phyloP scores from a whole-genome alignment of 2,888 invertebrate species.

The Cerastoderma edule region DNA sequence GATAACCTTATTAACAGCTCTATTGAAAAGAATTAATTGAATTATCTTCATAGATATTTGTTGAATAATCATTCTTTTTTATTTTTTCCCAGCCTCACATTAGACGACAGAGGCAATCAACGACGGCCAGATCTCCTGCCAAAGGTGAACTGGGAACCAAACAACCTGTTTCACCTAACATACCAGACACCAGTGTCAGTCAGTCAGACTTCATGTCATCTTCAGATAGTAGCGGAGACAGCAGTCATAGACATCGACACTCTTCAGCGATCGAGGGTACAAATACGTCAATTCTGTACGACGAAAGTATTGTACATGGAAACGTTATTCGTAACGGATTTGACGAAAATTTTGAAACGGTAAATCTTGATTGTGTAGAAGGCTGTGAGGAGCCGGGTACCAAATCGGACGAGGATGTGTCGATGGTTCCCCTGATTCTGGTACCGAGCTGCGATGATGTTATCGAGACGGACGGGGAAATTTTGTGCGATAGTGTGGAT shows the following conservation, averaged over 20 bases:
- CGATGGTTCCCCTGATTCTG: conserved; percentile 32
- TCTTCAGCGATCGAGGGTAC: not conserved
- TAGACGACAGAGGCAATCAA: not conserved
- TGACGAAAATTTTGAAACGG: conserved; percentile 16
- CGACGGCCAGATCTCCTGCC: not conserved
- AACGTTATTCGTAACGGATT: not conserved
- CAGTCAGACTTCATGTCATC: conserved; percentile 38
- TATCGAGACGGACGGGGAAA: conserved; percentile 39
- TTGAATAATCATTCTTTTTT: not conserved
- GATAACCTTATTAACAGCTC: no score
- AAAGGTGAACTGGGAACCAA: not conserved
- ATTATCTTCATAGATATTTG: no score
- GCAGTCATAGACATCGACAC: conserved; percentile 7
- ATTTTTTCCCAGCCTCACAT: not conserved
- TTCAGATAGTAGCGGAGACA: conserved; percentile 17
- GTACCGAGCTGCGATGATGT: conserved; percentile 38
- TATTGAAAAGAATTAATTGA: no score
- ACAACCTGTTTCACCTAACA: not conserved
- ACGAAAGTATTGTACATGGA: not conserved
- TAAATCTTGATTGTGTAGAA: conserved; percentile 18
- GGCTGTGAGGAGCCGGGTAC: not conserved
- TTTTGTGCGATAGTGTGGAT: conserved; percentile 44
- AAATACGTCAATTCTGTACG: not conserved
- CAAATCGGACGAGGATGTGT: conserved; percentile 29
- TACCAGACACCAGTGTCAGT: conserved; percentile 23